A percentile compares a stretch with the other conserved stretches of the same genome.
Evolutionary conservation across 2,888 invertebrate genomes (phyloP).

Genomic region (Mythimna pallens): DNA sequence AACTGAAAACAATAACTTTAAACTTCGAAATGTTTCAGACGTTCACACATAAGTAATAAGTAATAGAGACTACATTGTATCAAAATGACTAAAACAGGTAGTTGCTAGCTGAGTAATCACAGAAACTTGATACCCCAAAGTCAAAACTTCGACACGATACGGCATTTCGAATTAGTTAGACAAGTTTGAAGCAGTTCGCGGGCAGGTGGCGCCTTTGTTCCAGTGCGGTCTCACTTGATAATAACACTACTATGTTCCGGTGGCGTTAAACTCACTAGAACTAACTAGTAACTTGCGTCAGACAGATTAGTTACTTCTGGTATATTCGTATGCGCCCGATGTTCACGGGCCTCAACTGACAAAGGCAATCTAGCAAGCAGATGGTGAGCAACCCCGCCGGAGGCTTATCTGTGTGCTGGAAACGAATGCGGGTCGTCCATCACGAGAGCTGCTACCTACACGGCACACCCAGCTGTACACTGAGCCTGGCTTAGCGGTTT

Average conservation of each 20-base stretch:
- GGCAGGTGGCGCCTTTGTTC: constrained; percentile 79
- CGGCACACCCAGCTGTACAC: constrained; percentile 51
- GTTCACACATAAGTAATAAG: constrained; percentile 1
- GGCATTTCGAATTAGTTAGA: constrained; percentile 77
- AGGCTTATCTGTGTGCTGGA: constrained; percentile 70
- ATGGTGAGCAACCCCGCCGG: constrained; percentile 65
- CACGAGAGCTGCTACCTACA: constrained; percentile 59
- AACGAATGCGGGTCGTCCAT: constrained; percentile 72
- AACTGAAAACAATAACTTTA: constrained; percentile 17
- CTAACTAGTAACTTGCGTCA: constrained; percentile 73
- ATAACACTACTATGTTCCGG: constrained; percentile 78
- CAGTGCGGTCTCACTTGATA: constrained; percentile 76
- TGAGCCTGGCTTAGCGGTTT: constrained; percentile 55
- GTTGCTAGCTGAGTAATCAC: constrained; percentile 68
- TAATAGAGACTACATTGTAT: constrained; percentile 40
- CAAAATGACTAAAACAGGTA: constrained; percentile 65
- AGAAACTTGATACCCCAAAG: constrained; percentile 74
- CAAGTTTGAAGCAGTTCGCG: constrained; percentile 77
- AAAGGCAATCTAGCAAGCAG: constrained; percentile 72
- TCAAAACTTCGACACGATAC: constrained; percentile 76
- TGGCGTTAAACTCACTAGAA: constrained; percentile 66
- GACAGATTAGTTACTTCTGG: constrained; percentile 69
- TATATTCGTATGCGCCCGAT: constrained; percentile 64
- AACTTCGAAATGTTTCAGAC: not conserved
- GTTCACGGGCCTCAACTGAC: constrained; percentile 65